These are phyloP conservation scores for Nothobranchius furzeri DNA, from an alignment of 2,113 vertebrate species.

Conservation along the genomic window DNA sequence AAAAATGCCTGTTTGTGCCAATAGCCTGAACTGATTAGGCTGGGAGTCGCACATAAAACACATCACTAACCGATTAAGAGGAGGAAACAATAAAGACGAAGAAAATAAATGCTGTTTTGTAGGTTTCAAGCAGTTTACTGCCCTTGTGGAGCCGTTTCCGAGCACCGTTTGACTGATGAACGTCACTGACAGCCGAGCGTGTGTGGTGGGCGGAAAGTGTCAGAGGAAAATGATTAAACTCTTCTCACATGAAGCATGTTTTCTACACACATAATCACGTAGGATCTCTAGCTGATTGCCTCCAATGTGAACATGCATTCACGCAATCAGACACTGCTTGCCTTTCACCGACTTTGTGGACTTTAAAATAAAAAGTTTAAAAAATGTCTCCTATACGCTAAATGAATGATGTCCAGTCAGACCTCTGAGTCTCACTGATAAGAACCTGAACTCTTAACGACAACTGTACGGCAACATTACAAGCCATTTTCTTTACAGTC, in stretches of 20 bases:
- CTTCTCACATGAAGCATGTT: neutral
- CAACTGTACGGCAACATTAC: conserved; percentile 27
- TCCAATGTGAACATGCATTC: conserved; percentile 15
- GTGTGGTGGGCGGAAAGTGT: conserved; percentile 1
- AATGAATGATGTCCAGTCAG: conserved; percentile 32
- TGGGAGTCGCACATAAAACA: conserved; percentile 28
- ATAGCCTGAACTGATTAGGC: conserved; percentile 32
- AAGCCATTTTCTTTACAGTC: conserved; percentile 27
- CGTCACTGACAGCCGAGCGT: conserved; percentile 3
- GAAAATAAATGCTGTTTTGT: conserved; percentile 5
- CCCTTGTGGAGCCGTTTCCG: neutral
- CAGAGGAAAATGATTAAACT: conserved; percentile 6
- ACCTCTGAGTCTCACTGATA: conserved; percentile 19
- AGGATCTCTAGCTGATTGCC: conserved; percentile 24
- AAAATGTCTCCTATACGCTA: conserved; percentile 16
- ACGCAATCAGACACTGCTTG: conserved; percentile 31
- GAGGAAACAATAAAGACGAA: conserved; percentile 16
- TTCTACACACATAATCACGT: conserved; percentile 12
- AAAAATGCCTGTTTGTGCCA: conserved; percentile 28
- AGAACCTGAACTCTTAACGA: conserved; percentile 41
- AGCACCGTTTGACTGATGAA: conserved; percentile 2
- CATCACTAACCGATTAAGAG: conserved; percentile 46
- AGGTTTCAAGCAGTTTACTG: conserved; percentile 11
- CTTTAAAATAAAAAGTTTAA: conserved; percentile 40
- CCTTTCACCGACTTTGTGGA: conserved; percentile 30